Conservation (phyloP, 2,113 vertebrate species). For the Turnix velox region DNA sequence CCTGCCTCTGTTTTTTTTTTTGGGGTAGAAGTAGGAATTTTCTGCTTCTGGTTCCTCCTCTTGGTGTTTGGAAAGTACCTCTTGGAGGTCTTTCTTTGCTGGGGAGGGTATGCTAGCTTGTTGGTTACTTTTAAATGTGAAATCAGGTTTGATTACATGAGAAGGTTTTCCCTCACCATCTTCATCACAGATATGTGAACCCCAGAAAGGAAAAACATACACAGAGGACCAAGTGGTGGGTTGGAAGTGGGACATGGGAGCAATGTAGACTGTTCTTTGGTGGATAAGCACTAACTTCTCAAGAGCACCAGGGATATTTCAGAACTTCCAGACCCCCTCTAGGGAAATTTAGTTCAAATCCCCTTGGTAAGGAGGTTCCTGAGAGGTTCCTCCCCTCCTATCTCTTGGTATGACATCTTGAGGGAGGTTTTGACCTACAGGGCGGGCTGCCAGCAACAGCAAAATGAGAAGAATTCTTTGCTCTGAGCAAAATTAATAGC, state of each 20-base stretch:
- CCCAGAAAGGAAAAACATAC: neutral
- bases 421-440: neutral
- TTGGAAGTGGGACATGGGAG: neutral
- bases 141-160: neutral
- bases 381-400: neutral
- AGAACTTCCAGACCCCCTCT: neutral
- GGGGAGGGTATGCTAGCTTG: accelerated
- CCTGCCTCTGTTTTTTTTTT: neutral
- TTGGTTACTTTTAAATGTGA: neutral
- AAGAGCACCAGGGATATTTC: neutral
- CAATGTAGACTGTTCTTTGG: neutral
- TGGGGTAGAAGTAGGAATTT: neutral
- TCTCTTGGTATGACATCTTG: neutral
- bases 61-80: neutral
- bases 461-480: neutral
- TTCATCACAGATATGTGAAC: accelerated
- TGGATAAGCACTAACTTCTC: neutral
- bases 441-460: neutral
- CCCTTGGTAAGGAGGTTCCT: accelerated
- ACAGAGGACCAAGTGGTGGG: neutral
- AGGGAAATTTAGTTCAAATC: neutral
- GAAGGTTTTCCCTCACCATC: neutral
- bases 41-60: neutral
- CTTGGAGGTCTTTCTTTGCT: neutral
- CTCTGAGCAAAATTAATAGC: neutral